Conservation (phyloP, 2,113 vertebrate genomes). For the Alosa alosa region DNA sequence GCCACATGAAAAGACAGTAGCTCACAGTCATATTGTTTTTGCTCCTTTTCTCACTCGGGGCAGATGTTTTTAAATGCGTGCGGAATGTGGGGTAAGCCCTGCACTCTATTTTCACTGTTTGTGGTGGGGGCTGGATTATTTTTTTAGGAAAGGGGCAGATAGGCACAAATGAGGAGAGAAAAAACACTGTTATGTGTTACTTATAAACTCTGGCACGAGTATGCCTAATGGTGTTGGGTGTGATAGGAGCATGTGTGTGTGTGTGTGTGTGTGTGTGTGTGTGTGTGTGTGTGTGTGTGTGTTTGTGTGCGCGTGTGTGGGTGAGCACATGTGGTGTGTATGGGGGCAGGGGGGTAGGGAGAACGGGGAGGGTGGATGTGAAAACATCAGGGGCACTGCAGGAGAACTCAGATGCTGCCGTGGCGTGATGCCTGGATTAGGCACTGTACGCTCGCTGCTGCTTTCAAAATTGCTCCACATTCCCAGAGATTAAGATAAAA, state of each 20-base stretch:
- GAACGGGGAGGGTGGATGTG: conserved; percentile 5
- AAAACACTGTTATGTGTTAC: not conserved
- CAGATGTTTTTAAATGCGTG: conserved; percentile 65
- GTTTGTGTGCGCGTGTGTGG: not conserved
- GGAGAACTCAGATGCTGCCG: conserved; percentile 32
- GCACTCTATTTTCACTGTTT: conserved; percentile 53
- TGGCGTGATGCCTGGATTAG: conserved; percentile 71
- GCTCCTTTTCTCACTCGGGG: conserved; percentile 49
- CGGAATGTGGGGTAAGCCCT: conserved; percentile 55
- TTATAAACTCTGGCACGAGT: not conserved
- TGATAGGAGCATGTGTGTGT: conserved; percentile 1
- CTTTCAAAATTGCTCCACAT: conserved; percentile 71
- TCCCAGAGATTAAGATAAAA: conserved; percentile 70
- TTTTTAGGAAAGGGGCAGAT: not conserved
- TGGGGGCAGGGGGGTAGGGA: not conserved
- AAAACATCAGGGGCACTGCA: conserved; percentile 18
- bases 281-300: too few species aligned
- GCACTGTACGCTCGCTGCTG: conserved; percentile 47
- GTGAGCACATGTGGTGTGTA: not conserved
- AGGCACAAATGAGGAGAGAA: not conserved
- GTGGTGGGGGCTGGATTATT: conserved; percentile 55
- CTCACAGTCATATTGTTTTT: conserved; percentile 45
- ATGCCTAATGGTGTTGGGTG: not conserved
- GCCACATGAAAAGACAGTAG: conserved; percentile 52
- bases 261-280: not conserved